Conservation (phyloP, 1,140 invertebrate genomes). For the Ericerus pela region DNA sequence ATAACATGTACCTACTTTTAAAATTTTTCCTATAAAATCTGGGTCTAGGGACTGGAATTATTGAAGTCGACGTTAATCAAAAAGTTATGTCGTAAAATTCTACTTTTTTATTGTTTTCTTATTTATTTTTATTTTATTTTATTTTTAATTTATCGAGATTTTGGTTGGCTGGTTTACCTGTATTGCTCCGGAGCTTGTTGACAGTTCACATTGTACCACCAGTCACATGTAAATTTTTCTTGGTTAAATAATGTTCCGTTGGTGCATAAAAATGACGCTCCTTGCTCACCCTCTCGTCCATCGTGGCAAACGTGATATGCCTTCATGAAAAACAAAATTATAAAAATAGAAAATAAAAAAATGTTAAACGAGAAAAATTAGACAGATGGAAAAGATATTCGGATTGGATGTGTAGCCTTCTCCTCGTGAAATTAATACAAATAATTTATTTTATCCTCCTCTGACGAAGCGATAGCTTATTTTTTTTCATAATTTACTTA, state of each 20-base stretch:
- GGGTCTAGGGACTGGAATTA: not conserved
- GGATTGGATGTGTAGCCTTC: too few relatives aligned
- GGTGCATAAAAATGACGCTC: constrained; percentile 66
- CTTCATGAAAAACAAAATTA: constrained; percentile 36
- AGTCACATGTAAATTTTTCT: constrained; percentile 72
- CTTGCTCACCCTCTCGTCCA: constrained; percentile 61
- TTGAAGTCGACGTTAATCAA: too few relatives aligned
- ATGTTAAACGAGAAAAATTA: too few relatives aligned
- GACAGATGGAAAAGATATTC: too few relatives aligned
- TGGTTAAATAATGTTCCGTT: constrained; percentile 83
- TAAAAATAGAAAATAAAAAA: too few relatives aligned
- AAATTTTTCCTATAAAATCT: not conserved
- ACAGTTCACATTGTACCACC: constrained; percentile 85
- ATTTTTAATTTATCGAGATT: not conserved
- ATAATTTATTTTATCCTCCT: too few relatives aligned
- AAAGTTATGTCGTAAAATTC: not conserved
- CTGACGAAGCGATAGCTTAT: too few relatives aligned
- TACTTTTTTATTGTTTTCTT: not conserved
- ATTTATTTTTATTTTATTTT: not conserved
- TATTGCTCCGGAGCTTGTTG: constrained; percentile 46
- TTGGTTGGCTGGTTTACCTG: constrained; percentile 34
- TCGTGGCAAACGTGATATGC: constrained; percentile 73
- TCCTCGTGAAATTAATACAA: too few relatives aligned
- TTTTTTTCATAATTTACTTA: too few relatives aligned
- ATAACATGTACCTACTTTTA: not conserved